Conservation (phyloP, 2,888 invertebrate species). For the Tuta absoluta region DNA sequence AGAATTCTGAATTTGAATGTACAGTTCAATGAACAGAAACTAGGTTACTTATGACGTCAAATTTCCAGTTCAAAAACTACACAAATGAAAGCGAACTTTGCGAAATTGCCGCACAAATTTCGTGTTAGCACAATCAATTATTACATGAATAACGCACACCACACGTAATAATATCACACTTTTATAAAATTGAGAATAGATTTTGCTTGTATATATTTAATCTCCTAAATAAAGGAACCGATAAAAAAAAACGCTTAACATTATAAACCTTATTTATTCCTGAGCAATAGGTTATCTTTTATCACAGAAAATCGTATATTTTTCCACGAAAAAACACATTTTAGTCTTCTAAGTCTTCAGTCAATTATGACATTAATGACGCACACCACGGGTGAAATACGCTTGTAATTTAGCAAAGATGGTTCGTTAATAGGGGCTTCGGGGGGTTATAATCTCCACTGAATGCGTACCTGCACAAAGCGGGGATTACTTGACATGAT, state of each 20-base stretch:
- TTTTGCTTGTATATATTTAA: no score
- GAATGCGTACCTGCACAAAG: conserved; percentile 15
- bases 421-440: not conserved
- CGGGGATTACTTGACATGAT: conserved; percentile 29
- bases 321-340: no score
- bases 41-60: not conserved
- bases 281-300: no score
- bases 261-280: no score
- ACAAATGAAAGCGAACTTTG: not conserved
- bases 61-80: not conserved
- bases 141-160: no score
- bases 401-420: not conserved
- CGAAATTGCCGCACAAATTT: not conserved
- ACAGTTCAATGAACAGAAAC: not conserved
- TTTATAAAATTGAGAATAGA: no score
- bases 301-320: no score
- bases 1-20: not conserved
- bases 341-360: no score
- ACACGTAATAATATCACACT: no score
- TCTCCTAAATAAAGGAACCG: no score
- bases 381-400: not conserved
- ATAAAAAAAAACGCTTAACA: no score
- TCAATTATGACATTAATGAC: no score
- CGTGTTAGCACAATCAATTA: not conserved
- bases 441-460: not conserved